Percentiles rank a stretch among this genome's conserved stretches.
phyloP scores from a whole-genome alignment of 2,888 invertebrate genomes.

The Clunio marinus region DNA sequence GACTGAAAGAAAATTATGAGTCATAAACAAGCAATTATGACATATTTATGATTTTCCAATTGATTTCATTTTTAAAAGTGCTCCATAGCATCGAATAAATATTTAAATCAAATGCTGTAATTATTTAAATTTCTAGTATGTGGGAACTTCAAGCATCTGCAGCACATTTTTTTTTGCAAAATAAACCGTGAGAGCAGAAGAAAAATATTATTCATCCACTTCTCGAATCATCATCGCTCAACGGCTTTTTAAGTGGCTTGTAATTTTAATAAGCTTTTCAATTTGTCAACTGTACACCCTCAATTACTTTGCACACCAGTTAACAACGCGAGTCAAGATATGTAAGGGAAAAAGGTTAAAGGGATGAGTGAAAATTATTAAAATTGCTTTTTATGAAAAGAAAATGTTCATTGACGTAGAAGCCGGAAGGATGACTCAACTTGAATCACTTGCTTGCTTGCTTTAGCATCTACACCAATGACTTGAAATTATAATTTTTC shows the following conservation, averaged over 20 bases:
- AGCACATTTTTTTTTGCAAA: not conserved
- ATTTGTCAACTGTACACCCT: slow-evolving; percentile 38
- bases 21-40: slow-evolving; percentile 40
- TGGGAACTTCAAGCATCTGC: slow-evolving; percentile 34
- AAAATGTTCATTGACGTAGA: not conserved
- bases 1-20: slow-evolving; percentile 25
- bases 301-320: slow-evolving; percentile 24
- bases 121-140: slow-evolving; percentile 33
- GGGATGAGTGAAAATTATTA: slow-evolving; percentile 3
- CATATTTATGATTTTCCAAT: slow-evolving; percentile 40
- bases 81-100: not conserved
- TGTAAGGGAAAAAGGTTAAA: not conserved
- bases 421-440: not conserved
- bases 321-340: no score
- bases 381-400: not conserved
- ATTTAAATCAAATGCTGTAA: not conserved
- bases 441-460: not conserved
- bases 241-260: slow-evolving; percentile 25
- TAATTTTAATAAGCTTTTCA: slow-evolving; percentile 37
- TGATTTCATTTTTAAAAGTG: slow-evolving; percentile 34
- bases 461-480: not conserved
- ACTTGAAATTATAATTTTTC: slow-evolving; percentile 13
- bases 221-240: slow-evolving; percentile 4
- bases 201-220: no score
- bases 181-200: slow-evolving; percentile 7